Percentiles rank a stretch among this genome's conserved stretches.
Conservation (phyloP, 2,113 vertebrate genomes). For the Pheucticus melanocephalus region DNA sequence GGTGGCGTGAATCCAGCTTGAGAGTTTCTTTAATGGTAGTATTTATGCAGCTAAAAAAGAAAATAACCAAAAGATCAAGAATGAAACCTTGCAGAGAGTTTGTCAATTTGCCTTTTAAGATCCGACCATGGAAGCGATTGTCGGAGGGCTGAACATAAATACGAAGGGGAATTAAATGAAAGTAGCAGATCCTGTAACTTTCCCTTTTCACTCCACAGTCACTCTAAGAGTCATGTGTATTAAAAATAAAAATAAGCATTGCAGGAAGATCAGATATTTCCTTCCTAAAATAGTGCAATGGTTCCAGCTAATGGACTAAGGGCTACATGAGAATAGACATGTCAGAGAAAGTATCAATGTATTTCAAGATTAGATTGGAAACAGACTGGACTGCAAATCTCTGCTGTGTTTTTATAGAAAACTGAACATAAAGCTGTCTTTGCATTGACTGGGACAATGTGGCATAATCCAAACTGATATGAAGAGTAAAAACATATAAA, state of each 20-base stretch:
- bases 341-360: fast-evolving
- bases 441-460: background rate
- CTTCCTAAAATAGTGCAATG: background rate
- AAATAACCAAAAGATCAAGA: background rate
- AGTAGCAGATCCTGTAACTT: background rate
- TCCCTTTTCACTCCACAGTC: background rate
- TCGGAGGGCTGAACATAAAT: background rate
- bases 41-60: background rate
- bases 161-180: background rate
- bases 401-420: background rate
- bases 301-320: background rate
- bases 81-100: background rate
- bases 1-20: background rate
- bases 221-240: background rate
- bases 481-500: background rate
- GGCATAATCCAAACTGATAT: background rate
- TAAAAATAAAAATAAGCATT: background rate
- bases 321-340: background rate
- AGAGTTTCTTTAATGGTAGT: background rate
- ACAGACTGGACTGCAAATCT: background rate
- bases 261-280: background rate
- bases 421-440: background rate
- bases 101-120: background rate
- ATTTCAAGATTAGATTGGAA: background rate
- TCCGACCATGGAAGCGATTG: background rate